phyloP scores from a whole-genome alignment of 1,140 invertebrate genomes.

The Drosophila parvula region DNA sequence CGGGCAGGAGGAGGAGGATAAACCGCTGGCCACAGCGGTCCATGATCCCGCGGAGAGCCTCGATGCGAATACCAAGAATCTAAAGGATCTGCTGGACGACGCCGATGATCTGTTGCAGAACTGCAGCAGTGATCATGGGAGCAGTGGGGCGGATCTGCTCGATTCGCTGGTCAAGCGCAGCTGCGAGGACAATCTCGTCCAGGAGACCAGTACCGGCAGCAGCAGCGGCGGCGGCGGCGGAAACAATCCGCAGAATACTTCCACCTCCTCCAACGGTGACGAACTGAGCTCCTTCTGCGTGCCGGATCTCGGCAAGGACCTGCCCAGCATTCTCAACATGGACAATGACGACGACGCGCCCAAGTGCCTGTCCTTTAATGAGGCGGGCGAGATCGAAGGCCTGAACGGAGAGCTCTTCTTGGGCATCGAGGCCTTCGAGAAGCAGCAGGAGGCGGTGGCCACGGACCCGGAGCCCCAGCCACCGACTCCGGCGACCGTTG shows the following conservation, averaged over 20 bases:
- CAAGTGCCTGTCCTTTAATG: constrained; percentile 83
- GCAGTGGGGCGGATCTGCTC: constrained; percentile 84
- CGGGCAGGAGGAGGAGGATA: constrained; percentile 14
- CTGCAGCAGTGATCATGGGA: constrained; percentile 85
- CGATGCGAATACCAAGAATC: constrained; percentile 77
- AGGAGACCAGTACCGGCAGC: constrained; percentile 19
- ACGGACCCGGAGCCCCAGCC: constrained; percentile 27
- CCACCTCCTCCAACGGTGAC: constrained; percentile 9
- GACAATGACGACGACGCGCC: constrained; percentile 85
- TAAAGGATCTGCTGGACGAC: constrained; percentile 81
- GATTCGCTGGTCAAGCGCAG: constrained; percentile 86
- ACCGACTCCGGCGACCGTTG: constrained; percentile 54
- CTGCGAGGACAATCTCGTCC: constrained; percentile 85
- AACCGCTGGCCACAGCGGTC: background rate
- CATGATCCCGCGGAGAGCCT: constrained; percentile 35
- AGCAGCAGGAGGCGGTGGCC: constrained; percentile 54
- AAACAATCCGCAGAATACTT: constrained; percentile 35
- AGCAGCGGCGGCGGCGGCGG: background rate
- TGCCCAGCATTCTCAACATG: constrained; percentile 70
- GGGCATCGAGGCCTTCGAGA: constrained; percentile 73
- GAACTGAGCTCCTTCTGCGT: constrained; percentile 74
- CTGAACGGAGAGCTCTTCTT: constrained; percentile 79
- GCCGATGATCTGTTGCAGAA: constrained; percentile 84
- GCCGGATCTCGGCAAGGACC: constrained; percentile 84
- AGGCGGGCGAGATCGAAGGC: constrained; percentile 82